Evolutionary conservation across 1,140 invertebrate species (phyloP).

Genomic region (Apis laboriosa): DNA sequence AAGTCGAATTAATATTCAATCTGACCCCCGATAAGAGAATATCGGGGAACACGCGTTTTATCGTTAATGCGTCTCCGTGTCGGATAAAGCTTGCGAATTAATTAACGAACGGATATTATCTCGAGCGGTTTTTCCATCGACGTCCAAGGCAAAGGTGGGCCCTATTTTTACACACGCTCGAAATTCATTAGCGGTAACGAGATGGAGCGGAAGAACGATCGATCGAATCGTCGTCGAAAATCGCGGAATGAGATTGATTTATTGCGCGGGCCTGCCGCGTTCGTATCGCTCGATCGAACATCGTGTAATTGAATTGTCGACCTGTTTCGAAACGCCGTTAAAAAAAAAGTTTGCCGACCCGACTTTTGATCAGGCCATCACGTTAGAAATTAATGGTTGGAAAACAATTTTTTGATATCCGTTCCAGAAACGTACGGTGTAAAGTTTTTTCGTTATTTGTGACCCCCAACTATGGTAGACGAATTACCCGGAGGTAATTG

Average conservation of each 20-base stretch:
- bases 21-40: conserved; percentile 58
- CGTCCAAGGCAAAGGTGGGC: background rate
- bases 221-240: background rate
- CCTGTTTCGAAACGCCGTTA: no score
- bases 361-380: background rate
- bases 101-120: conserved; percentile 61
- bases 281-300: conserved; percentile 26
- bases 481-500: conserved; percentile 14
- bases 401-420: no score
- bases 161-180: conserved; percentile 14
- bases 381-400: no score
- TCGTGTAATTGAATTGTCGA: no score
- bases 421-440: background rate
- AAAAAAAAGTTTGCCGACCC: no score
- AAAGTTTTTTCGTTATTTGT: background rate
- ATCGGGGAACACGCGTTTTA: conserved; percentile 64
- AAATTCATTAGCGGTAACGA: conserved; percentile 38
- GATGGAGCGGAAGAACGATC: background rate
- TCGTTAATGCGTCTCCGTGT: conserved; percentile 57
- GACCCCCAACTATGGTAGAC: conserved; percentile 2
- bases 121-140: conserved; percentile 16
- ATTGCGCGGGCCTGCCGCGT: conserved; percentile 54
- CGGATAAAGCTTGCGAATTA: conserved; percentile 74
- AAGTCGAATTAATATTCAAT: conserved; percentile 70
- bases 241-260: conserved; percentile 48